A percentile compares a stretch with the other conserved stretches of the same genome.
These are phyloP conservation scores for Sarcophaga variegata DNA, from an alignment of 2,888 invertebrate genomes.

Conservation along the genomic window DNA sequence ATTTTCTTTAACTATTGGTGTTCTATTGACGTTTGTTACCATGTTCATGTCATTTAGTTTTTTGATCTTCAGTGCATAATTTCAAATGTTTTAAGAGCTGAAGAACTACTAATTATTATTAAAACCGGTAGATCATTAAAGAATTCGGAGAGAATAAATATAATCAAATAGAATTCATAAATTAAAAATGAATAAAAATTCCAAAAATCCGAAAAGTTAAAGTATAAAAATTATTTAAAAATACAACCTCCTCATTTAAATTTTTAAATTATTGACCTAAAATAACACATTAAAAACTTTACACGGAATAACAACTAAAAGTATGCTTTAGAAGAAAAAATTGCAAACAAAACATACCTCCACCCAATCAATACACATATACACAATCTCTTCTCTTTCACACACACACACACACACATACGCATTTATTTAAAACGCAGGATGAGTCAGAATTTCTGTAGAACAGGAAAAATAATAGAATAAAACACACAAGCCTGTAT, in stretches of 20 bases:
- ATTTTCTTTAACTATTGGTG: too few relatives aligned
- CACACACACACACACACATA: neutral
- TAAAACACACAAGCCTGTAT: neutral
- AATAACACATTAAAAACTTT: neutral
- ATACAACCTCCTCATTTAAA: neutral
- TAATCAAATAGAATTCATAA: too few relatives aligned
- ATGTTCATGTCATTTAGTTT: too few relatives aligned
- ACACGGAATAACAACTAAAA: constrained; percentile 31
- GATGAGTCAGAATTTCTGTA: constrained; percentile 30
- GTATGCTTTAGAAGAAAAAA: constrained; percentile 22
- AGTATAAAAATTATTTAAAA: too few relatives aligned
- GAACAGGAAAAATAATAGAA: neutral
- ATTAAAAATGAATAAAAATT: too few relatives aligned
- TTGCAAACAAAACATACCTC: neutral
- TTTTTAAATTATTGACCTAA: neutral
- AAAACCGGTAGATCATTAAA: too few relatives aligned
- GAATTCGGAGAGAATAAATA: too few relatives aligned
- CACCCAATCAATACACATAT: neutral
- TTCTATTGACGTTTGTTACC: too few relatives aligned
- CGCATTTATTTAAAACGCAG: neutral
- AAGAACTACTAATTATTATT: too few relatives aligned
- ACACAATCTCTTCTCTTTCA: neutral
- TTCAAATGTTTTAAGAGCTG: too few relatives aligned
- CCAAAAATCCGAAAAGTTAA: too few relatives aligned
- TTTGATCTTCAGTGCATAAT: too few relatives aligned